Base-by-base conservation (phyloP, 2,888 invertebrate species). In the Cosmorhoe ocellata region DNA sequence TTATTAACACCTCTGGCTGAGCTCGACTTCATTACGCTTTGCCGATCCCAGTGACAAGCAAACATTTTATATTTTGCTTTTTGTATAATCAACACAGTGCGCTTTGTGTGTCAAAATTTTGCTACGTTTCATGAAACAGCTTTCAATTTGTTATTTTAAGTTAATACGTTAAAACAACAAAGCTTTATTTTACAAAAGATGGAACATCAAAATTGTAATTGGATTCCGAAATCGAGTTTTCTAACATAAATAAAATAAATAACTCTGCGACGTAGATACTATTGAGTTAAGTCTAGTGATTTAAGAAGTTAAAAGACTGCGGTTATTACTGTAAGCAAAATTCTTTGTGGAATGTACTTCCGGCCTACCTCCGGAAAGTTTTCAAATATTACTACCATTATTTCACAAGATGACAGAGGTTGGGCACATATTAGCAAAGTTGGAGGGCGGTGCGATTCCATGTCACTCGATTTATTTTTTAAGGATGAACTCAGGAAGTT, bases 341-440 rank as follows among this genome's bases (percentile, higher is more conserved):
- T 84, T 84, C 85, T 85, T 84, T 81, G 78, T 72, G 76, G 76
- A 77, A 76, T 78, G 1, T 24, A 24, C 24, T 24, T 24, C 24
- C 24, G 7, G 76, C 74, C 74, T 72, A 79, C 80, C 79, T 76
- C 71, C 64, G 69, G 67, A 76, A 89, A 90, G 74, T 90, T 90
- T 87, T 84, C 88, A 84, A 90, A 90, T 90, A 89, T 88, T 86
- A 87, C 81, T 81, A 79, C 82, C 89, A 90, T 89, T 89, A 90
- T 88, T 88, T 88, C 77, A 84, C 66, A 71, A 80, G 85, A 87
- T 85, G 87, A 87, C 88, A 87, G 81, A 87, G 89, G 87, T 84
- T 83, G 85, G 84, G 86, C 88, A 84, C 89, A 89, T 90, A 90
- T 90, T 89, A 88, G 84, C 72, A 85, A 90, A 90, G 85, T 90